Base-by-base conservation (phyloP, 1,140 invertebrate genomes). In the Eriocheir sinensis region DNA sequence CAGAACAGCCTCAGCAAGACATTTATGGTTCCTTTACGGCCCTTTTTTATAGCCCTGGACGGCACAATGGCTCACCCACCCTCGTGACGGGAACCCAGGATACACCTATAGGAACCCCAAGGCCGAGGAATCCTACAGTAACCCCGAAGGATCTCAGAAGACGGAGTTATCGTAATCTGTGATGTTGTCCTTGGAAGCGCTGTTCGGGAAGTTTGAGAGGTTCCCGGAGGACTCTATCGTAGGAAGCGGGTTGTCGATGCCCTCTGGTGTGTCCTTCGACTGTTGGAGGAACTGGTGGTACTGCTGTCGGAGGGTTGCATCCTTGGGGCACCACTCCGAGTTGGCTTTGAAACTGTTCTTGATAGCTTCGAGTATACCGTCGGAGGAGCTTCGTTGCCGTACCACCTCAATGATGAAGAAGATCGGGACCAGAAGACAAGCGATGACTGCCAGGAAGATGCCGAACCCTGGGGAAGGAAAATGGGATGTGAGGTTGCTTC, bases 261-360 rank as follows among this genome's bases (percentile, higher is more conserved):
- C 94, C 81, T 92, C 38, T 32, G 91, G 53, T 21, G 15, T 48
- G 0, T 89, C 44, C 89, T 79, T 94, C 3, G 81, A 8, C 17
- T n/a, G 21, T 0, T 44, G 44, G 32, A 85, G 53, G 48, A 94
- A 91, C 89, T 88, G 44, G 44, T 85, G 80, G 79, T 94, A 94
- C 81, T 94, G 89, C 48, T 40, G 40, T 0, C 94, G 89, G 6
- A 94, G 89, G n/a, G 48, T n/a, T 34, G 94, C 36, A 81, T 88
- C 83, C 89, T 94, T 94, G 44, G 94, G 94, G 34, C 94, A 94
- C 94, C 94, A 94, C 72, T 94, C 94, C 12, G 94, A 80, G 32
- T 38, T 94, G 0, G 94, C 48, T 89, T 79, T 94, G 94, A 94
- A 92, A 34, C 32, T n/a, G 34, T 79, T 79, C 48, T 38, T 44